These are phyloP conservation scores for Xenentodon cancila DNA, from an alignment of 2,797 vertebrate genomes.

Conservation along the genomic window DNA sequence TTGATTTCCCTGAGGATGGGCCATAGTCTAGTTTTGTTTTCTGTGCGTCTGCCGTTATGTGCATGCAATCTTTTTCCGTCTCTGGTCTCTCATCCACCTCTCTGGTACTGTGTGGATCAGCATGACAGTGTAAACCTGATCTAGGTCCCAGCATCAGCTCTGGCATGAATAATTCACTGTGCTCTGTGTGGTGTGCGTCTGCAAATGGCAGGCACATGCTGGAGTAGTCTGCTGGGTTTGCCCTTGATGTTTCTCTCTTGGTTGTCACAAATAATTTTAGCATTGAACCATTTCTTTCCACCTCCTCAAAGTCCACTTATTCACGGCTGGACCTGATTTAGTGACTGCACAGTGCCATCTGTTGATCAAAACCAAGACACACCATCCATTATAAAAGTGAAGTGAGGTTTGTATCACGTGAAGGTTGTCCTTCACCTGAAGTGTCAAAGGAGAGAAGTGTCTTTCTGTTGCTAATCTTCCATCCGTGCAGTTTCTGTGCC, in stretches of 20 bases:
- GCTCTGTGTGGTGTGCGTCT: constrained; percentile 44
- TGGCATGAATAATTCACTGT: constrained; percentile 71
- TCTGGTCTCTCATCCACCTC: constrained; percentile 52
- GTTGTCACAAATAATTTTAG: constrained; percentile 54
- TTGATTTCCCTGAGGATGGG: constrained; percentile 13
- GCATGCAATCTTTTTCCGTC: constrained; percentile 19
- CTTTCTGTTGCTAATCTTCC: too few species aligned
- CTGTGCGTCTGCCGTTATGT: background rate
- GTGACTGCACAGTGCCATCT: constrained; percentile 76
- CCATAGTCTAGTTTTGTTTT: background rate
- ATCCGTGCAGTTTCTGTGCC: too few species aligned
- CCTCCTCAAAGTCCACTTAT: constrained; percentile 23
- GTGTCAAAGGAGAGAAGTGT: too few species aligned
- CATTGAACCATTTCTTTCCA: constrained; percentile 45
- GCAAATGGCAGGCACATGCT: constrained; percentile 46
- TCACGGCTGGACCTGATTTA: constrained; percentile 29
- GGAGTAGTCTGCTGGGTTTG: constrained; percentile 42
- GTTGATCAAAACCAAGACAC: constrained; percentile 52
- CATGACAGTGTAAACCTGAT: constrained; percentile 68
- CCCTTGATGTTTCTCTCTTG: constrained; percentile 60
- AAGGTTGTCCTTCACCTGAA: too few species aligned
- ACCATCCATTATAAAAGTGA: background rate
- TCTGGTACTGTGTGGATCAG: constrained; percentile 36
- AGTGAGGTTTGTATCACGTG: too few species aligned
- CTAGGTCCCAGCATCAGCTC: constrained; percentile 46